Conservation (phyloP, 2,113 vertebrate genomes). For the Anhinga anhinga region DNA sequence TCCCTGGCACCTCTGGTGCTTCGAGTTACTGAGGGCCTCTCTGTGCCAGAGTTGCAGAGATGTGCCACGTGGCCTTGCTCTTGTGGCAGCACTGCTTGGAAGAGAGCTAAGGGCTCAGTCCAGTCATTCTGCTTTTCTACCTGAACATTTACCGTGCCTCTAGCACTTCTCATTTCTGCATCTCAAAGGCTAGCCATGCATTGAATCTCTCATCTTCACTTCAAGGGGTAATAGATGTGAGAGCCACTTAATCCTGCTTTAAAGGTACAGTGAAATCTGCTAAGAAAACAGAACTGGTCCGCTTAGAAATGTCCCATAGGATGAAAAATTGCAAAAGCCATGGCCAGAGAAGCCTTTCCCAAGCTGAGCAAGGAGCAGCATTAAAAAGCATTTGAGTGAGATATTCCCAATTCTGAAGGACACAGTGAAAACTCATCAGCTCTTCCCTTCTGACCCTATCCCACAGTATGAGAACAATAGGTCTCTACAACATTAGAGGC, state of each 20-base stretch:
- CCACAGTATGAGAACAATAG: not conserved
- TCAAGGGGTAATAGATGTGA: not conserved
- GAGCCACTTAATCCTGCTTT: not conserved
- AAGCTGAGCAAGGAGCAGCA: not conserved
- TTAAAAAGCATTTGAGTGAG: not conserved
- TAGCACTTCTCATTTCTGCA: not conserved
- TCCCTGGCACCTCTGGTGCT: not conserved
- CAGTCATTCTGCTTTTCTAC: not conserved
- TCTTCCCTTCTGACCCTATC: not conserved
- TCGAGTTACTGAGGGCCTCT: rapidly evolving
- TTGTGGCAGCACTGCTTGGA: not conserved
- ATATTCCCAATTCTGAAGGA: not conserved
- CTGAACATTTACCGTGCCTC: not conserved
- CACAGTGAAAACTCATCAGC: not conserved
- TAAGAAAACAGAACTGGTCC: not conserved
- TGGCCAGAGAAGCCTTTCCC: not conserved
- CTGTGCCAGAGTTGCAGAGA: not conserved
- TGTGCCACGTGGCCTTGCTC: rapidly evolving
- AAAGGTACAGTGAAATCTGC: not conserved
- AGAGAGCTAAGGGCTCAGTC: not conserved
- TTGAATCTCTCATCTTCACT: not conserved
- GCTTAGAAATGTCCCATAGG: not conserved
- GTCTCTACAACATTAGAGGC: not conserved
- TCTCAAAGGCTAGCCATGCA: not conserved
- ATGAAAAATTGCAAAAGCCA: not conserved